phyloP scores from a whole-genome alignment of 2,888 invertebrate genomes.

The Volucella inanis region DNA sequence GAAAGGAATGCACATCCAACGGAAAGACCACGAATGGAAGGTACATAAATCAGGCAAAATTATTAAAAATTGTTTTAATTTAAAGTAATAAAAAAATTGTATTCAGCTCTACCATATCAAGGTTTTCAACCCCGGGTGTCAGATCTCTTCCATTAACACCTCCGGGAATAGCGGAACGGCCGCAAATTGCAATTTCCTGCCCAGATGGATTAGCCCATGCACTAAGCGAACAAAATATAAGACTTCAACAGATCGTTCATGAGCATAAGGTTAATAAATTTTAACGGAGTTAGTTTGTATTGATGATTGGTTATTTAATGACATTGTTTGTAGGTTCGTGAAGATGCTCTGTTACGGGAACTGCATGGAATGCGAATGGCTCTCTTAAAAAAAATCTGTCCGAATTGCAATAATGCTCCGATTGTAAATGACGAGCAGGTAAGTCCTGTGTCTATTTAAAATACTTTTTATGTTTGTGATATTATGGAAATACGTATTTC shows the following conservation, averaged over 20 bases:
- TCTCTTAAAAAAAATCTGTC: conserved; percentile 85
- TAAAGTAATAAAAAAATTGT: background rate
- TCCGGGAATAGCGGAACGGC: conserved; percentile 82
- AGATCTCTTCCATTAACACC: conserved; percentile 84
- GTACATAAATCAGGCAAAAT: conserved; percentile 69
- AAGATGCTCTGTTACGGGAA: conserved; percentile 90
- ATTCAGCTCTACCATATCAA: conserved; percentile 78
- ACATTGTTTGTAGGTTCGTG: conserved; percentile 86
- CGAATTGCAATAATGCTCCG: conserved; percentile 86
- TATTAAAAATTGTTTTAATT: conserved; percentile 19
- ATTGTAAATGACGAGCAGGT: conserved; percentile 82
- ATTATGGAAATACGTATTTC: conserved; percentile 39
- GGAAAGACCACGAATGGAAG: conserved; percentile 79
- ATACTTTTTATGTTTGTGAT: conserved; percentile 12
- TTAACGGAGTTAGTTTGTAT: background rate
- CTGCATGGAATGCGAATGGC: conserved; percentile 90
- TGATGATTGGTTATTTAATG: background rate
- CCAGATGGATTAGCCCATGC: conserved; percentile 83
- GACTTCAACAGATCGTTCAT: conserved; percentile 92
- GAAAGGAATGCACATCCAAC: conserved; percentile 77
- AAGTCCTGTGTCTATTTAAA: conserved; percentile 76
- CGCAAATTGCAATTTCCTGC: conserved; percentile 81
- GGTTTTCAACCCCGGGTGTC: conserved; percentile 80
- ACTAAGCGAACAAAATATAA: conserved; percentile 83
- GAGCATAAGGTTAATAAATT: conserved; percentile 87